phyloP scores from a whole-genome alignment of 2,113 vertebrate genomes.

The Cynopterus brachyotis region DNA sequence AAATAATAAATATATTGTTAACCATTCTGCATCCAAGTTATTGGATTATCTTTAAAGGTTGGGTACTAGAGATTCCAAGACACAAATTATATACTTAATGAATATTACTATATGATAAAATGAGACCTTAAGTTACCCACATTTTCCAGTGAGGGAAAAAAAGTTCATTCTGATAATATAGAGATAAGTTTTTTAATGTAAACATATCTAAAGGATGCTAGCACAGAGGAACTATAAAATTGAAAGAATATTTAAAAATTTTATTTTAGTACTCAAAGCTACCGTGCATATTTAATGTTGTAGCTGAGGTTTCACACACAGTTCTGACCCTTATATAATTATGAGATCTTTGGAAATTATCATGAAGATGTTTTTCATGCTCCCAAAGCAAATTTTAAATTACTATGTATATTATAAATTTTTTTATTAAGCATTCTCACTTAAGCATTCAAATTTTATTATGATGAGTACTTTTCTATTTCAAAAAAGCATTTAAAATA shows the following conservation, averaged over 20 bases:
- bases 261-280: not conserved
- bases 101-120: not conserved
- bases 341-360: not conserved
- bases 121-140: not conserved
- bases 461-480: not conserved
- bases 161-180: not conserved
- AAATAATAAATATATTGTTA: not conserved
- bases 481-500: not conserved
- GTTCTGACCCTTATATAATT: not conserved
- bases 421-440: not conserved
- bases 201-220: not conserved
- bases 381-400: not conserved
- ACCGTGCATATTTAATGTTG: not conserved
- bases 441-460: constrained; percentile 1
- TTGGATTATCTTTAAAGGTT: not conserved
- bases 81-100: not conserved
- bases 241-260: not conserved
- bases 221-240: not conserved
- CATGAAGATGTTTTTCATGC: not conserved
- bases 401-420: not conserved
- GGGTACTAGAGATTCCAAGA: not conserved
- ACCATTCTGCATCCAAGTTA: not conserved
- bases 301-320: not conserved
- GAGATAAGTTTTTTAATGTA: not conserved
- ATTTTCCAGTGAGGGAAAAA: not conserved